Evolutionary conservation across 2,113 vertebrate genomes (phyloP), one percentile per base, ranked within the genome.

Genomic region (Centropus bengalensis): DNA sequence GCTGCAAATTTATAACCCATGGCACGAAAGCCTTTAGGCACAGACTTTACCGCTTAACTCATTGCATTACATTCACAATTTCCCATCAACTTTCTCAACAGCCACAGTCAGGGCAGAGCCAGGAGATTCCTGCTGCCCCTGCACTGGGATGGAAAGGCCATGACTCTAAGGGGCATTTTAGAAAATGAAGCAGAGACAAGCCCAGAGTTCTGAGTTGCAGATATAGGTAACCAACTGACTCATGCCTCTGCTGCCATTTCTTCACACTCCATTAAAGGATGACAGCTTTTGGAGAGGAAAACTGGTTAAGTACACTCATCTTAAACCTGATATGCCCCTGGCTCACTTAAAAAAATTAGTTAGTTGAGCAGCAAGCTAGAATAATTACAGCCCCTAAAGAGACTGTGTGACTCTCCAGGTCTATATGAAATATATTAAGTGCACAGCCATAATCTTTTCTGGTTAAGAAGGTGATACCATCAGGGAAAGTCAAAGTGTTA

Each of bases 401-500:
- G 80, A 82, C 28, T 18, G 16, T 3, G 27, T 16, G 9, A 74
- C 58, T 79, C 67, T 71, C 40, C 42, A 86, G 59, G 33, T 54
- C 71, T 28, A 32, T 38, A 66, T 28, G 75, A 68, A 67, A 86
- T 5, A 62, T 1, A 71, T 33, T 15, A 86, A 92, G 51, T 21
- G 38, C 40, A 77, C 56, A 75, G 56, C n/a, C 47, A 33, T 33
- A 42, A 79, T 24, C 58, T 62, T 56, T 66, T 33, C 56, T 56
- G 11, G 36, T 71, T 91, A 75, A 85, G 71, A 86, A 79, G 40
- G 75, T 75, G 33, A 74, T 52, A 59, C 19, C 55, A 67, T 36
- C 52, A 78, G 28, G n/a, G 42, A 75, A 91, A 88, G 80, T 56
- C 58, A 76, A 88, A 58, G 88, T 82, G 73, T 60, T 87, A 94